Evolutionary conservation across 2,113 vertebrate species (phyloP), one percentile per base, ranked within the genome.

Genomic region (Myrmecobius fasciatus): DNA sequence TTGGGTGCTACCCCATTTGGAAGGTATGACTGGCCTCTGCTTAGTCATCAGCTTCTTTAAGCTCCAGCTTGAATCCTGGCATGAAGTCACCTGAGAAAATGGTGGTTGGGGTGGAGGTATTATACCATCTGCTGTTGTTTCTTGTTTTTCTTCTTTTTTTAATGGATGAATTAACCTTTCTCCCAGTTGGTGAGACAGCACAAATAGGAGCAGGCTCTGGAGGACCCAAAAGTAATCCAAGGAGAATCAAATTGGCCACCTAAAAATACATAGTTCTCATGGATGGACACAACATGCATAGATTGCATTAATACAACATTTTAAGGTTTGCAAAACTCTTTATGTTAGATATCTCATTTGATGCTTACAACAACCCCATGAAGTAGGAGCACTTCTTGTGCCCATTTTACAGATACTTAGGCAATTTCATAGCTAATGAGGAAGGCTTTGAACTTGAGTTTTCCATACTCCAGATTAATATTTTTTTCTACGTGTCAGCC

Each of bases 101-200:
- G 51, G 60, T n/a, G 60, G 31, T n/a, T n/a, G 31, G 60, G 36
- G 31, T n/a, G 14, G 25, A 17, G 14, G 17, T 20, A n/a, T 52
- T 14, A 43, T 25, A 75, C 26, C 24, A 93, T 83, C 25, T 56
- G 91, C 91, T 93, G 17, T 0, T 90, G 90, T 53, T 48, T 14
- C 89, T 56, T 75, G 46, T 8, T 25, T n/a, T 11, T 24, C 92
- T 91, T 49, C 28, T 47, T 60, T 54, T 54, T 93, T 49, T 96
- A 96, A 96, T 92, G 54, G 95, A 96, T 96, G 94, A 90, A 93
- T 51, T 8, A 28, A 95, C 83, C 26, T 3, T 53, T 91, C 36
- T 95, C 93, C 95, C 95, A 95, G 60, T 56, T 43, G 48, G 90
- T 17, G 26, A 94, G n/a, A 90, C 89, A 91, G 89, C 83, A 96